Base-by-base conservation (phyloP, 2,888 invertebrate genomes). In the Campaea margaritaria region DNA sequence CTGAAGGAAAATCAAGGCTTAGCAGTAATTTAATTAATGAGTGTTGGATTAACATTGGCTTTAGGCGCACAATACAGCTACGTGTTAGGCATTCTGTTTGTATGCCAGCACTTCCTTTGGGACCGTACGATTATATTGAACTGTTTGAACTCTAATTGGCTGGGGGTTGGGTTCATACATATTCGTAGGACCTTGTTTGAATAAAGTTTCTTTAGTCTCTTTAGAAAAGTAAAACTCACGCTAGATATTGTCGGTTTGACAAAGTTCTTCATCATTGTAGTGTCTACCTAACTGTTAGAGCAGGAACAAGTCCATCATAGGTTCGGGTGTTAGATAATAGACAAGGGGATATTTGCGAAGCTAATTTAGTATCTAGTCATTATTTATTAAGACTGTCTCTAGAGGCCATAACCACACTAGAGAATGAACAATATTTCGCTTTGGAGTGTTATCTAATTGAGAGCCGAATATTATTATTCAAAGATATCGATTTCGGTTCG, bases 21-120 rank as follows among this genome's bases (percentile, higher is more conserved):
- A 84, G 83, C 82, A 82, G 83, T 85, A 87, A 84, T 79, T 81
- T 82, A 85, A 82, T 83, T 88, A 86, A 82, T 83, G 80, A 84
- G 79, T 76, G 75, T 75, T 76, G 83, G 87, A 92, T 92, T 92
- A 89, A 83, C 91, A 92, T 92, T 89, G 86, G 82, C 83, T 83
- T 91, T 91, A 88, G 91, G 91, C 82, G 77, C 72, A 83, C 86
- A 81, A 84, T 83, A 79, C 83, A 46, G 79, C 77, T 85, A 75
- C 73, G 64, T 74, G 70, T 81, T 89, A 81, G 82, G 82, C 86
- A 90, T 90, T 87, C 90, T 66, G 77, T 74, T 64, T 75, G 79
- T 78, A 80, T 73, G 72, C 75, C 61, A 62, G 62, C 63, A 71
- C 77, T 89, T 89, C 89, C 89, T 88, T 58, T 83, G 88, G 80